These are phyloP conservation scores for Cryptoprocta ferox DNA, from an alignment of 2,797 vertebrate genomes.

Conservation along the genomic window DNA sequence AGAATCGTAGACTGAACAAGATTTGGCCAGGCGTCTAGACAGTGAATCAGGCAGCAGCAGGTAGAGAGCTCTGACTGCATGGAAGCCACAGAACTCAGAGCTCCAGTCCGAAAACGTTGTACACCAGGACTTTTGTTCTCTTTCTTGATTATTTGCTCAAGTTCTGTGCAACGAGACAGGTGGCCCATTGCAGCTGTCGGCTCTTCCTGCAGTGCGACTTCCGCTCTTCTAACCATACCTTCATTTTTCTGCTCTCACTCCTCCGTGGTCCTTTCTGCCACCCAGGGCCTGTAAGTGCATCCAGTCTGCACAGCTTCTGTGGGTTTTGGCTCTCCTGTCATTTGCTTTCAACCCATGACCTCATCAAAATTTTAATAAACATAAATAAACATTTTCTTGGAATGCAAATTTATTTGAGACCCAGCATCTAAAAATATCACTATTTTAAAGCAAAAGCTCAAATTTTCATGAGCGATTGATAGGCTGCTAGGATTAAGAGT, in stretches of 20 bases:
- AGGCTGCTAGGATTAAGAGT: constrained; percentile 34
- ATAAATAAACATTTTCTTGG: constrained; percentile 21
- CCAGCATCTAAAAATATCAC: background rate
- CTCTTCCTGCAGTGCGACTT: constrained; percentile 40
- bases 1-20: background rate
- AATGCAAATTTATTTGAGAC: constrained; percentile 58
- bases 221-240: constrained; percentile 44
- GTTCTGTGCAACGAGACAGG: background rate
- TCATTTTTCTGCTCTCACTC: constrained; percentile 55
- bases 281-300: constrained; percentile 55
- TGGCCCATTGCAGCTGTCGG: background rate
- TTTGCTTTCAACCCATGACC: constrained; percentile 66
- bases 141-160: constrained; percentile 18
- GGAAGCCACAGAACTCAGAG: background rate
- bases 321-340: constrained; percentile 21
- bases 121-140: background rate
- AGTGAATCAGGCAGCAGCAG: background rate
- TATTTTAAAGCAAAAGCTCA: constrained; percentile 50
- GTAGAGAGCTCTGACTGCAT: background rate
- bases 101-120: background rate
- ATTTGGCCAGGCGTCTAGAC: background rate
- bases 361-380: constrained; percentile 42
- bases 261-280: constrained; percentile 53
- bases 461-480: constrained; percentile 45
- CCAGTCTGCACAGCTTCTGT: constrained; percentile 8